phyloP scores from a whole-genome alignment of 2,113 vertebrate species.

The Todiramphus saurophagus region DNA sequence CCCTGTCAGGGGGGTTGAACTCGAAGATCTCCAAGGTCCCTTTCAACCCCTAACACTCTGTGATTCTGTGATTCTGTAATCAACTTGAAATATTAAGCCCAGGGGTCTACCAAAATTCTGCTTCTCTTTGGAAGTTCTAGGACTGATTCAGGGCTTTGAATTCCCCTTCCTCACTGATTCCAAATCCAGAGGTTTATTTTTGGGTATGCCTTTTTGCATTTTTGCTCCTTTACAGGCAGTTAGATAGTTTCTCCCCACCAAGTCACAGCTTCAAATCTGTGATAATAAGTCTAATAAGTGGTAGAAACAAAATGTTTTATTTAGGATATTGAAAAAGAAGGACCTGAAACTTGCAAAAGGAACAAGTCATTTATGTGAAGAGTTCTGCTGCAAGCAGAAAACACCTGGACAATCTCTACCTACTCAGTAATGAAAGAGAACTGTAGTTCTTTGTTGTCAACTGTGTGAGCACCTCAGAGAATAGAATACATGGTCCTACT shows the following conservation, averaged over 20 bases:
- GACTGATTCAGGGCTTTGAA: neutral
- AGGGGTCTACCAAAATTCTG: neutral
- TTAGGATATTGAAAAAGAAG: neutral
- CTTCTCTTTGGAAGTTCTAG: neutral
- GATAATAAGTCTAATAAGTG: neutral
- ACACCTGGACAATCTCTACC: neutral
- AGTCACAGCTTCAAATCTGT: neutral
- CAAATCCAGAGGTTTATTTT: neutral
- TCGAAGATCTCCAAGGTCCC: too few species aligned
- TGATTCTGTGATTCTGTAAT: too few species aligned
- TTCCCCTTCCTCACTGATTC: neutral
- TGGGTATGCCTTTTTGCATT: neutral
- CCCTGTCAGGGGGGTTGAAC: too few species aligned
- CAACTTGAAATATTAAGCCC: neutral
- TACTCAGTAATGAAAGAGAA: neutral
- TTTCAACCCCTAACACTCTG: too few species aligned
- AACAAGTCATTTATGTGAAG: neutral
- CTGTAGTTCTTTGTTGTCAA: rapidly evolving
- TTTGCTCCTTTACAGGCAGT: neutral
- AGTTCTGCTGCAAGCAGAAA: neutral
- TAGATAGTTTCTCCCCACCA: neutral
- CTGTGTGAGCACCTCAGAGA: neutral
- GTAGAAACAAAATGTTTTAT: neutral
- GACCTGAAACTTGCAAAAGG: neutral
- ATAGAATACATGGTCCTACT: neutral